Percentiles rank a stretch among this genome's conserved stretches.
phyloP scores from a whole-genome alignment of 2,113 vertebrate species.

The Albula glossodonta region DNA sequence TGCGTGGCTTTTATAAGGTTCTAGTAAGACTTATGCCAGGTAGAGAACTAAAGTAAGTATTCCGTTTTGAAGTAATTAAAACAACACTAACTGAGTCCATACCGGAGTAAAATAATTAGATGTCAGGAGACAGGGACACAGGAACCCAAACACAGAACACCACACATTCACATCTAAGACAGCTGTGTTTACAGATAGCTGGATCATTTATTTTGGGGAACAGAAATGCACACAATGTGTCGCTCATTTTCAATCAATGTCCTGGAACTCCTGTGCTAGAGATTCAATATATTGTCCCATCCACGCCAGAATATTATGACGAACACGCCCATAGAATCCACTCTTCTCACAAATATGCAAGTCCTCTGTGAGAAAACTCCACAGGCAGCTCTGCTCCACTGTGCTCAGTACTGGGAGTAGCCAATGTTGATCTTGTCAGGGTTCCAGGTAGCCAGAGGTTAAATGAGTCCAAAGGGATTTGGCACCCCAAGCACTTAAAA shows the following conservation, averaged over 20 bases:
- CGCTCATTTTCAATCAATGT: background rate
- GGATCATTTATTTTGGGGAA: background rate
- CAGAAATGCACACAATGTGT: background rate
- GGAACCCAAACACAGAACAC: no score
- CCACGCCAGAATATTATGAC: background rate
- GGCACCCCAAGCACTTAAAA: conserved; percentile 11
- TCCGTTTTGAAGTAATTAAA: background rate
- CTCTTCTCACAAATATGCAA: background rate
- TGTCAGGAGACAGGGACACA: no score
- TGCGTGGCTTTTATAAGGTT: background rate
- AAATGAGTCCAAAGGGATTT: conserved; percentile 43
- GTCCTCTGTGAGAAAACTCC: background rate
- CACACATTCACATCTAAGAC: no score
- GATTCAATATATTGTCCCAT: background rate
- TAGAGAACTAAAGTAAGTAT: background rate
- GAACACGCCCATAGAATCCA: background rate
- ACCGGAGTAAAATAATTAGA: background rate
- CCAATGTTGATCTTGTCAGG: conserved; percentile 40
- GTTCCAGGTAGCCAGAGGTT: conserved; percentile 34
- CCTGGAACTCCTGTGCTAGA: background rate
- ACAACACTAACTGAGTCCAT: background rate
- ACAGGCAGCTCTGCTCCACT: background rate
- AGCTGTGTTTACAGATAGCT: no score
- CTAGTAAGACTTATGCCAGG: background rate
- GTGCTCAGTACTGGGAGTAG: conserved; percentile 2